Conservation (phyloP, 1,140 invertebrate genomes). For the Notospermus geniculatus region DNA sequence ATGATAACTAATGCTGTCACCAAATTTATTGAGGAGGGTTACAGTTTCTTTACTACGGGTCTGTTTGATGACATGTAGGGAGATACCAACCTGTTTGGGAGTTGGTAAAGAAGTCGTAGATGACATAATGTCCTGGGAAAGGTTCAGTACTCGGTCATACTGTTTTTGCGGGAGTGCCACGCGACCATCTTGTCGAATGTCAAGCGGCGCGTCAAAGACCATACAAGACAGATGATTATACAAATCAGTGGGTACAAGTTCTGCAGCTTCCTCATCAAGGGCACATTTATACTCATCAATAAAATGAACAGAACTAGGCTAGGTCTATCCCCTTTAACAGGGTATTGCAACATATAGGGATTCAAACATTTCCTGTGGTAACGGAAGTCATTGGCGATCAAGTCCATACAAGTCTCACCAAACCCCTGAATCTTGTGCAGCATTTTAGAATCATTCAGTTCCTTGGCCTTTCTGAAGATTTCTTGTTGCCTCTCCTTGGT, state of each 20-base stretch:
- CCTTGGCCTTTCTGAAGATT: not conserved
- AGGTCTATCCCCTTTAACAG: not conserved
- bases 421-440: slow-evolving; percentile 3
- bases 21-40: not conserved
- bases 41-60: not conserved
- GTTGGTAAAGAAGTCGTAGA: no score
- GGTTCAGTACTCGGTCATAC: no score
- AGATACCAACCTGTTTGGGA: no score
- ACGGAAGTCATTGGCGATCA: not conserved
- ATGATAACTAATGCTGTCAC: not conserved
- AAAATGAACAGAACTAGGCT: no score
- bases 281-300: no score
- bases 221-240: no score
- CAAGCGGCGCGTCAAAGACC: no score
- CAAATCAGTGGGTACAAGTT: no score
- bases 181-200: no score
- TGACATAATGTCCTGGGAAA: no score
- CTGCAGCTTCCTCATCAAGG: no score
- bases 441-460: not conserved
- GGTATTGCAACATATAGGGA: not conserved
- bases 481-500: not conserved
- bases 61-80: slow-evolving; percentile 2
- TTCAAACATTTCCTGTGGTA: not conserved
- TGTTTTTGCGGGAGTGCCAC: no score
- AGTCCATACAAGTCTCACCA: not conserved